Conservation (phyloP, 2,797 vertebrate genomes). For the Lithobates sylvaticus region DNA sequence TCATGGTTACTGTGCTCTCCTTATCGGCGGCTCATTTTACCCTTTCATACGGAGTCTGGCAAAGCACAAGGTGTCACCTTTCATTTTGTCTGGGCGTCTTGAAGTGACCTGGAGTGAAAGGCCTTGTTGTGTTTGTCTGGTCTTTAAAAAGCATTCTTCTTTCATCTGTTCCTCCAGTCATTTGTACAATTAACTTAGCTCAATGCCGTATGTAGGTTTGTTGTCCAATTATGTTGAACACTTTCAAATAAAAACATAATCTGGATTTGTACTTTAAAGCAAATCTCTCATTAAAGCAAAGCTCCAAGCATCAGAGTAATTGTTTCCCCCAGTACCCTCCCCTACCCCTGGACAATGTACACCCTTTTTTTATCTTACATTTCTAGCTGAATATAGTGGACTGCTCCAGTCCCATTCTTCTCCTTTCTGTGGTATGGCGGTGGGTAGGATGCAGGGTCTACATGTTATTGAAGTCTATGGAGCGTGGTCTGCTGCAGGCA, state of each 20-base stretch:
- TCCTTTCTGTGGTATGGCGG: no score
- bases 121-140: slow-evolving; percentile 40
- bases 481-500: no score
- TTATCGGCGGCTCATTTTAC: slow-evolving; percentile 57
- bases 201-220: not conserved
- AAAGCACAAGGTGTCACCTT: slow-evolving; percentile 53
- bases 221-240: not conserved
- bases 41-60: slow-evolving; percentile 40
- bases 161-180: not conserved
- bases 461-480: no score
- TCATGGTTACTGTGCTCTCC: slow-evolving; percentile 58
- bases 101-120: slow-evolving; percentile 55
- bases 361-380: no score
- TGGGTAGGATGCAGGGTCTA: no score
- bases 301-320: no score
- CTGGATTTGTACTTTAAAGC: not conserved
- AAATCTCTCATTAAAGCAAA: not conserved
- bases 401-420: no score
- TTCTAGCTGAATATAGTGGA: no score
- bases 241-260: not conserved
- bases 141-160: slow-evolving; percentile 29
- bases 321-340: no score
- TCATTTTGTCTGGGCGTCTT: slow-evolving; percentile 42
- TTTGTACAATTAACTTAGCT: not conserved
- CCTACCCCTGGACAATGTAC: no score